phyloP scores from a whole-genome alignment of 1,140 invertebrate species.

The Eulimnadia texana region DNA sequence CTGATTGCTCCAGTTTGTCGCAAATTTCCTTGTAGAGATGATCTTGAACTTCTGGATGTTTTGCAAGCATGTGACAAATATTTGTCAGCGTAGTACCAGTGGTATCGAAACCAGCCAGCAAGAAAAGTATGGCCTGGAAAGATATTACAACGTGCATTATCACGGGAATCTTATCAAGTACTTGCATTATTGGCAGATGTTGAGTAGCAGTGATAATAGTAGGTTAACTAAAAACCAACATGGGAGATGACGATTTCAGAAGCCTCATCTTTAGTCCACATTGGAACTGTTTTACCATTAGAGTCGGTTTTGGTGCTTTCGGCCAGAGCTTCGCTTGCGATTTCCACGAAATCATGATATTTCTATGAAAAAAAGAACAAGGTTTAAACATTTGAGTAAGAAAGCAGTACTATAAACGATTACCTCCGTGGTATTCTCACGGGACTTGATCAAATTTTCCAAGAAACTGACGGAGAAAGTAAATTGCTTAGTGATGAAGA shows the following conservation, averaged over 20 bases:
- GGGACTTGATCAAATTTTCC: not conserved
- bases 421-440: not conserved
- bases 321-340: not conserved
- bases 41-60: constrained; percentile 42
- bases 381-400: not conserved
- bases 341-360: constrained; percentile 12
- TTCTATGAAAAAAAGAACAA: constrained; percentile 8
- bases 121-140: constrained; percentile 47
- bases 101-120: constrained; percentile 60
- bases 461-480: constrained; percentile 2
- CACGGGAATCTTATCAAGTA: not conserved
- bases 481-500: constrained; percentile 6
- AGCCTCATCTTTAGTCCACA: constrained; percentile 11
- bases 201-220: too few species aligned
- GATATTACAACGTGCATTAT: not conserved
- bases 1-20: constrained; percentile 10
- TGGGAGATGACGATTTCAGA: constrained; percentile 8
- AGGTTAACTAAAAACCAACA: too few species aligned
- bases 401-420: not conserved
- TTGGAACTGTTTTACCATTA: not conserved
- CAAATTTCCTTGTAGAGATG: constrained; percentile 28
- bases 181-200: not conserved
- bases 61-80: constrained; percentile 46
- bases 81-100: constrained; percentile 51
- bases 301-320: constrained; percentile 1